Evolutionary conservation across 2,797 vertebrate genomes (phyloP).

Genomic region (Rhyacichthys aspro): DNA sequence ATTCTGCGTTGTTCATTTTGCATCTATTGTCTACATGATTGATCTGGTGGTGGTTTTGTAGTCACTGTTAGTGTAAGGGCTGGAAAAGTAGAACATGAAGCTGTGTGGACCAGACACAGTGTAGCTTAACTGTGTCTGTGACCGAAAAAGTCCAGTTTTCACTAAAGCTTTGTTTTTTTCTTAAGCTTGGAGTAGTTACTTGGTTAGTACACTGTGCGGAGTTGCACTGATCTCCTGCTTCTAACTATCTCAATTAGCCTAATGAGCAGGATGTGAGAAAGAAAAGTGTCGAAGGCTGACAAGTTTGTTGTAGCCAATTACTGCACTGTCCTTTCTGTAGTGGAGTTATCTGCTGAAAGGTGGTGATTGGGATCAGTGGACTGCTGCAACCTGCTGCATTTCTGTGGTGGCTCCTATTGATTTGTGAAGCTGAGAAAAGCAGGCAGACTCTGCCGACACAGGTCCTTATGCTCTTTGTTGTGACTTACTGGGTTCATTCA

Average conservation of each 20-base stretch:
- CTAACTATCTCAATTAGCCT: slow-evolving; percentile 63
- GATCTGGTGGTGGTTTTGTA: no score
- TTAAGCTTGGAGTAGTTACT: slow-evolving; percentile 7
- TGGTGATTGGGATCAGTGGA: slow-evolving; percentile 66
- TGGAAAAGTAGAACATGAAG: no score
- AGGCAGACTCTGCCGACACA: slow-evolving; percentile 48
- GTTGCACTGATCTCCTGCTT: slow-evolving; percentile 43
- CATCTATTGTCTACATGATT: no score
- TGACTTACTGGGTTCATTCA: slow-evolving; percentile 16
- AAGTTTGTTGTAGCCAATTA: slow-evolving; percentile 65
- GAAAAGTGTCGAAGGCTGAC: slow-evolving; percentile 37
- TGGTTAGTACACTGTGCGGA: slow-evolving; percentile 21
- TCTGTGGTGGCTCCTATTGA: slow-evolving; percentile 64
- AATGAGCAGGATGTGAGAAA: slow-evolving; percentile 51
- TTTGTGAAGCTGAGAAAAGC: slow-evolving; percentile 42
- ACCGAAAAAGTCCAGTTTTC: slow-evolving; percentile 13
- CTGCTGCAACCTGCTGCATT: slow-evolving; percentile 42
- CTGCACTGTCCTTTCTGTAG: slow-evolving; percentile 56
- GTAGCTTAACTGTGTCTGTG: slow-evolving; percentile 5
- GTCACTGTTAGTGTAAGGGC: no score
- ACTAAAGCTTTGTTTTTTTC: slow-evolving; percentile 16
- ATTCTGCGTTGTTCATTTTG: no score
- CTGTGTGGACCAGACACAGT: no score
- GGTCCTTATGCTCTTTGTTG: slow-evolving; percentile 47
- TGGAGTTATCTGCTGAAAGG: slow-evolving; percentile 60